Conservation (phyloP, 2,888 invertebrate species). For the Scaptomyza tumidula region DNA sequence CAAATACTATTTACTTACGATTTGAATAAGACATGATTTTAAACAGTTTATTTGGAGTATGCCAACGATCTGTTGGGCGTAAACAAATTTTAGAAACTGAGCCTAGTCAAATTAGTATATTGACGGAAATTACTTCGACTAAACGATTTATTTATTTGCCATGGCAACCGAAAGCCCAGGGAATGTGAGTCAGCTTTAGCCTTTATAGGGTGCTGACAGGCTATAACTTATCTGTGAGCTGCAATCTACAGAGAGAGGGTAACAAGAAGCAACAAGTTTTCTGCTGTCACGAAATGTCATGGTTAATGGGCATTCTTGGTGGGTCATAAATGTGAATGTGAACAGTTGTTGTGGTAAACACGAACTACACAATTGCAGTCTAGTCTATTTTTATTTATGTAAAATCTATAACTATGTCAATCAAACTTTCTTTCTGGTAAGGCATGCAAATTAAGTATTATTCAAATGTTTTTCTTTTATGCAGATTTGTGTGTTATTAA, state of each 20-base stretch:
- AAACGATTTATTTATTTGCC: conserved; percentile 61
- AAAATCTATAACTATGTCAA: background rate
- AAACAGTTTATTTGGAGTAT: conserved; percentile 4
- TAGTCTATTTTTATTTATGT: background rate
- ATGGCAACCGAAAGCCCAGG: conserved; percentile 52
- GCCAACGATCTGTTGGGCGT: conserved; percentile 3
- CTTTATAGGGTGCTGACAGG: conserved; percentile 33
- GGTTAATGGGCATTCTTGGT: conserved; percentile 43
- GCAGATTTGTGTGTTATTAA: too few species aligned
- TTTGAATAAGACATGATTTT: conserved; percentile 61
- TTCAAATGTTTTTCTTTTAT: too few species aligned
- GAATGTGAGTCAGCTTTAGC: background rate
- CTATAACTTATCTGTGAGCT: conserved; percentile 17
- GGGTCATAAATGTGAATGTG: conserved; percentile 13
- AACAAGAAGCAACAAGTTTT: conserved; percentile 55
- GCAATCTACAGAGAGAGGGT: conserved; percentile 5
- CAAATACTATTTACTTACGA: conserved; percentile 51
- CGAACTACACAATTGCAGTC: conserved; percentile 25
- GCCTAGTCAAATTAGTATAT: conserved; percentile 14
- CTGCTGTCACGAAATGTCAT: conserved; percentile 51
- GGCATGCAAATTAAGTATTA: too few species aligned
- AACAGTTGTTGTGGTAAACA: conserved; percentile 25
- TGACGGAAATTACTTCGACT: conserved; percentile 58
- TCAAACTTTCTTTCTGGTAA: background rate
- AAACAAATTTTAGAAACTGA: conserved; percentile 22